phyloP scores from a whole-genome alignment of 1,140 invertebrate species.

The Drosophila miranda region DNA sequence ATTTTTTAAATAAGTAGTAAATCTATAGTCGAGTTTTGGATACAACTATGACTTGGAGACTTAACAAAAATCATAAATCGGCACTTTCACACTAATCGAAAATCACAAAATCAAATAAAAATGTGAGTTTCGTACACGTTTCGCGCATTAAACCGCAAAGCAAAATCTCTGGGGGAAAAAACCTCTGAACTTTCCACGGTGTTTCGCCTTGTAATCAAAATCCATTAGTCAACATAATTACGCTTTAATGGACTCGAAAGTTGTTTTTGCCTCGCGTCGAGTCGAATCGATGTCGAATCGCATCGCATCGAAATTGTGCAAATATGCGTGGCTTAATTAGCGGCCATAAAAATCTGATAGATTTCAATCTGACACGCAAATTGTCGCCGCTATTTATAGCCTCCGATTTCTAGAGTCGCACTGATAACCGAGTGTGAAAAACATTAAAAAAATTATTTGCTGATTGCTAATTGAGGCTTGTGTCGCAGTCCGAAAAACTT shows the following conservation, averaged over 20 bases:
- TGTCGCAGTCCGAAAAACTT: conserved; percentile 15
- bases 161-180: conserved; percentile 3
- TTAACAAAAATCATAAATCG: not conserved
- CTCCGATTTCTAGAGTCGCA: conserved; percentile 3
- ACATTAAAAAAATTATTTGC: conserved; percentile 58
- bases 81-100: conserved; percentile 25
- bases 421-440: conserved; percentile 60
- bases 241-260: conserved; percentile 51
- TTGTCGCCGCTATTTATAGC: conserved; percentile 9
- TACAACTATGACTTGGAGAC: too few relatives aligned
- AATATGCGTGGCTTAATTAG: conserved; percentile 55
- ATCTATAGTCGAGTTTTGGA: too few relatives aligned
- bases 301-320: conserved; percentile 15
- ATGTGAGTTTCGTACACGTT: conserved; percentile 41
- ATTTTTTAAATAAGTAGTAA: too few relatives aligned
- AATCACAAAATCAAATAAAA: not conserved
- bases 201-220: conserved; percentile 49
- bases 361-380: conserved; percentile 41
- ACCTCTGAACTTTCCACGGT: conserved; percentile 53
- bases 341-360: conserved; percentile 45
- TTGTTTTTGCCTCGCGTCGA: conserved; percentile 32
- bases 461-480: conserved; percentile 57
- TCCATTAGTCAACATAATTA: conserved; percentile 71
- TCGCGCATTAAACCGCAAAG: conserved; percentile 46
- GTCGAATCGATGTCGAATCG: conserved; percentile 12